A percentile compares a stretch with the other conserved stretches of the same genome.
Evolutionary conservation across 1,140 invertebrate genomes (phyloP).

Genomic region (Meloidogyne chitwoodi): DNA sequence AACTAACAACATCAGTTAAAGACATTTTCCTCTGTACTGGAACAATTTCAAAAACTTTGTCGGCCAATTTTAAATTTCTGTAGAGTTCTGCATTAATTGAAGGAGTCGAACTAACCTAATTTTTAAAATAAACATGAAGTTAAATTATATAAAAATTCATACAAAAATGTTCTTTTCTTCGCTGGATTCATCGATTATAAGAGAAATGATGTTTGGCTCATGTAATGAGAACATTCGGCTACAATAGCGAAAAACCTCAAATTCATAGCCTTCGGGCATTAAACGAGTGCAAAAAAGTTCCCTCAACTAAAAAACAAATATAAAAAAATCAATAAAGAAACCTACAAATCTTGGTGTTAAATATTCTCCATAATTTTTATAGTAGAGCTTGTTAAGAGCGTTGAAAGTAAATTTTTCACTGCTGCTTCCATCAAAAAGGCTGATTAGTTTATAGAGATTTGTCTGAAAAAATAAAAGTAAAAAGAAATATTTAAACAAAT

Average conservation of each 20-base stretch:
- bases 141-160: background rate
- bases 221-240: background rate
- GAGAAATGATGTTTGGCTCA: background rate
- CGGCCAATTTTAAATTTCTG: conserved; percentile 10
- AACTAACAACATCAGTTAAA: conserved; percentile 4
- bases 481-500: background rate
- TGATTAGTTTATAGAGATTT: background rate
- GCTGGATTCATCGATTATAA: background rate
- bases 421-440: background rate
- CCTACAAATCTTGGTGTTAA: background rate
- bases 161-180: conserved; percentile 17
- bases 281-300: background rate
- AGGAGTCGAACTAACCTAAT: conserved; percentile 4
- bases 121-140: background rate
- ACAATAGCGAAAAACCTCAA: background rate
- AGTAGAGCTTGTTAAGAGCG: background rate
- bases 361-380: background rate
- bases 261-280: background rate
- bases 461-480: background rate
- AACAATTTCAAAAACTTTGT: conserved; percentile 20
- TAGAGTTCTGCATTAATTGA: background rate
- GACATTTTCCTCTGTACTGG: conserved; percentile 7
- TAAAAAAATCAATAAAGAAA: background rate
- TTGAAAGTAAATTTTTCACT: background rate
- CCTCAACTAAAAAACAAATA: background rate